Conservation (phyloP, 2,797 vertebrate genomes). For the Halcyon badia region DNA sequence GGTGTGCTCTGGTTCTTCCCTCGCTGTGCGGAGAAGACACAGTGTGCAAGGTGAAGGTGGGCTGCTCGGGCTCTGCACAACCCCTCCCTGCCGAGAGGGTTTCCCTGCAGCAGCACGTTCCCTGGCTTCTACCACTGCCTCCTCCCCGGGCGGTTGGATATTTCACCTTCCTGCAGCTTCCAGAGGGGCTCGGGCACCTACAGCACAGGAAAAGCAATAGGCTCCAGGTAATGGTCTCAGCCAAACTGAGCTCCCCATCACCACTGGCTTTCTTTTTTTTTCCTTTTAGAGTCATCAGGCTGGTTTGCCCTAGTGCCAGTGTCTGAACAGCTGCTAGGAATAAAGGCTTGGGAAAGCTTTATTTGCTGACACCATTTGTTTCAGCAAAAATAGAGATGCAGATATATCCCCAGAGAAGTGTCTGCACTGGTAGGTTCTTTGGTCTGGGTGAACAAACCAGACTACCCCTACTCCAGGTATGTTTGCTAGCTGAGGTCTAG, state of each 20-base stretch:
- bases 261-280: accelerated
- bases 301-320: not conserved
- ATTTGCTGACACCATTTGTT: conserved; percentile 68
- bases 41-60: not conserved
- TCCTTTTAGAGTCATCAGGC: not conserved
- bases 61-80: not conserved
- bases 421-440: conserved; percentile 43
- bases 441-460: conserved; percentile 57
- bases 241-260: not conserved
- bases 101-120: not conserved
- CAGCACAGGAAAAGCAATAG: not conserved
- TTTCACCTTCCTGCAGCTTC: not conserved
- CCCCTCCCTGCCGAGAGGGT: not conserved
- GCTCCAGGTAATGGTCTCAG: not conserved
- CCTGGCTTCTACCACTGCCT: not conserved
- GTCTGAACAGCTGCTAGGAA: not conserved
- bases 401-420: conserved; percentile 48
- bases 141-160: not conserved
- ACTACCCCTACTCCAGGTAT: not conserved
- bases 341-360: conserved; percentile 46
- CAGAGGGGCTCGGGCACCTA: not conserved
- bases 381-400: conserved; percentile 61
- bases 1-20: not conserved
- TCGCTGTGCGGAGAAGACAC: accelerated
- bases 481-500: not conserved